A percentile compares a stretch with the other conserved stretches of the same genome.
Evolutionary conservation across 2,113 vertebrate species (phyloP).

Genomic region (Callocephalon fimbriatum): DNA sequence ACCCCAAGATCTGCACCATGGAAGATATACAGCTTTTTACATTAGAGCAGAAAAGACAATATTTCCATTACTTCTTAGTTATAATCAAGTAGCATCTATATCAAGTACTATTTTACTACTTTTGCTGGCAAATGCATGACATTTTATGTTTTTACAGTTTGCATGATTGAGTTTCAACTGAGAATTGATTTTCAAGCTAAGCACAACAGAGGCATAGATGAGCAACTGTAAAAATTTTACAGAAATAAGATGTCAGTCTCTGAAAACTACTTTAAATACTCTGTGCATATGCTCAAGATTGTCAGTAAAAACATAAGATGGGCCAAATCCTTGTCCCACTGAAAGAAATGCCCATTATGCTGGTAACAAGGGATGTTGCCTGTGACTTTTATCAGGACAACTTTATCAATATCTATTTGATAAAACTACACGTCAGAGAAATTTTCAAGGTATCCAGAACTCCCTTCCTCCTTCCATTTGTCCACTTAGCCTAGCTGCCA

Average conservation of each 20-base stretch:
- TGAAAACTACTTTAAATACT: not conserved
- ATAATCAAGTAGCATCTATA: not conserved
- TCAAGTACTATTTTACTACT: not conserved
- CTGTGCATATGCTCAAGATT: not conserved
- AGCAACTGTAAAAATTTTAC: not conserved
- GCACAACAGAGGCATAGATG: not conserved
- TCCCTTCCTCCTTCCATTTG: not conserved
- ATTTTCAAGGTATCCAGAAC: not conserved
- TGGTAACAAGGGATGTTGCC: not conserved
- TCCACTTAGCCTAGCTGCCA: not conserved
- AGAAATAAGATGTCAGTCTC: not conserved
- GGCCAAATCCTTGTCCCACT: not conserved
- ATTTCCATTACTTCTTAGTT: not conserved
- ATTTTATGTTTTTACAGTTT: not conserved
- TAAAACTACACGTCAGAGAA: not conserved
- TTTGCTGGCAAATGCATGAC: not conserved
- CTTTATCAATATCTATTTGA: not conserved
- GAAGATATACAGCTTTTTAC: not conserved
- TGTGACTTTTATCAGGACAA: not conserved
- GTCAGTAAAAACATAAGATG: not conserved
- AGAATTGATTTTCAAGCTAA: not conserved
- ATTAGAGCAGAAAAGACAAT: not conserved
- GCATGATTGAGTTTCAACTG: not conserved
- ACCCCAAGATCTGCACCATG: no score
- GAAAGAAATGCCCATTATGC: not conserved